A percentile compares a stretch with the other conserved stretches of the same genome.
These are phyloP conservation scores for Slavum lentiscoides DNA, from an alignment of 2,888 invertebrate genomes.

Conservation along the genomic window DNA sequence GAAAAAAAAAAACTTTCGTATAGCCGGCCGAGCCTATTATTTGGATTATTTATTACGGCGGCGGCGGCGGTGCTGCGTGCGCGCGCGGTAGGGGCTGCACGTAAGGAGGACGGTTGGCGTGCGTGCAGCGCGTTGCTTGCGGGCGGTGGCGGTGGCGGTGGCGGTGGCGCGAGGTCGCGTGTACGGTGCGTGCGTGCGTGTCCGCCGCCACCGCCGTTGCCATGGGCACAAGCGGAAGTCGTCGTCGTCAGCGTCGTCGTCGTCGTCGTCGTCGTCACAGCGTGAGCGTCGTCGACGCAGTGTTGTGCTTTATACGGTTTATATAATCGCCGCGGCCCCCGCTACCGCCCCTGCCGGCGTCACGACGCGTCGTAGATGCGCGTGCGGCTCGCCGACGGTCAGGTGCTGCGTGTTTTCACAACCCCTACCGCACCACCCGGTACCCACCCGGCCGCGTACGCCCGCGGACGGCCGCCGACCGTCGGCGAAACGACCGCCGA, in stretches of 20 bases:
- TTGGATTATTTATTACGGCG: slow-evolving; percentile 53
- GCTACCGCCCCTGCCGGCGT: neutral
- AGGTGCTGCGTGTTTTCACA: slow-evolving; percentile 36
- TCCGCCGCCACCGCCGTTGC: slow-evolving; percentile 38
- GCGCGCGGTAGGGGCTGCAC: neutral
- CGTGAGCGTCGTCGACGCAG: too few relatives aligned
- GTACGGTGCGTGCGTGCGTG: neutral
- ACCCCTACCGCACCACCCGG: neutral
- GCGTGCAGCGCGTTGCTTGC: neutral
- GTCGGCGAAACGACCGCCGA: neutral
- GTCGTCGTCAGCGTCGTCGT: neutral
- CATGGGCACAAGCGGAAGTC: slow-evolving; percentile 51
- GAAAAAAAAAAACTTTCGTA: slow-evolving; percentile 43
- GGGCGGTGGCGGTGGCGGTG: neutral
- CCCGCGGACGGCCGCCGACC: too few relatives aligned
- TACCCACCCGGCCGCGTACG: neutral
- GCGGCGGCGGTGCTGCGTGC: neutral
- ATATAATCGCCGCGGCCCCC: slow-evolving; percentile 10
- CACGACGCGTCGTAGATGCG: neutral
- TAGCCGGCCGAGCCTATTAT: slow-evolving; percentile 47
- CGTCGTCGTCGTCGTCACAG: neutral
- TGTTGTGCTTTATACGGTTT: neutral
- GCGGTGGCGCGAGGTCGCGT: neutral
- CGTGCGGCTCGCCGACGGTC: slow-evolving; percentile 47
- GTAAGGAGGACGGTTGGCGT: neutral